Conservation (phyloP, 2,113 vertebrate species). For the Serinus canaria region DNA sequence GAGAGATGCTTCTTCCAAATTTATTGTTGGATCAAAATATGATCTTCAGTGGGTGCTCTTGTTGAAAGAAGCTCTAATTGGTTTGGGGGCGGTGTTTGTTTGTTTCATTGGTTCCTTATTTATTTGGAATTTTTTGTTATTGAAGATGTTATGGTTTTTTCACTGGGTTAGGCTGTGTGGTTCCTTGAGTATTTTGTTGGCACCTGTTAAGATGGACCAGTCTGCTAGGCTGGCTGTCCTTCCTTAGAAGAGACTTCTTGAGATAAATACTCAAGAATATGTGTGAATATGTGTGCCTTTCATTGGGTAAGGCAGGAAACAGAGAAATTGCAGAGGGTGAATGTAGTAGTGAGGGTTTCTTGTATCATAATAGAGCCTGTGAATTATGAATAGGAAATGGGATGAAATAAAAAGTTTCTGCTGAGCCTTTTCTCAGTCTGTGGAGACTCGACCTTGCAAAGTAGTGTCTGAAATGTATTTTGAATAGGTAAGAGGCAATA, state of each 20-base stretch:
- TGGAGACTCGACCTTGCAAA: neutral
- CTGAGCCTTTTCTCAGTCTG: neutral
- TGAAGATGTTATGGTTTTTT: neutral
- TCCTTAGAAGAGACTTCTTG: neutral
- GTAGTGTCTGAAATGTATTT: neutral
- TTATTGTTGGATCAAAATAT: neutral
- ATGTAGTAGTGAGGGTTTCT: neutral
- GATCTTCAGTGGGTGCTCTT: neutral
- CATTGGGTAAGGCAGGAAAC: rapidly evolving
- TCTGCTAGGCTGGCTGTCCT: neutral
- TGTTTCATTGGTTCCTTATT: neutral
- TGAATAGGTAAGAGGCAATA: neutral
- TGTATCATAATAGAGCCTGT: neutral
- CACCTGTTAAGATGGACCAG: neutral
- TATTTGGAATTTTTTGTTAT: neutral
- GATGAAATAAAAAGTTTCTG: neutral
- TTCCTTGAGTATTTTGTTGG: neutral
- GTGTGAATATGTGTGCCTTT: neutral
- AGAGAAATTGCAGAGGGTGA: neutral
- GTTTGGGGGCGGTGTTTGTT: neutral
- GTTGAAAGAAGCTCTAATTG: neutral
- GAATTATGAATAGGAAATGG: neutral
- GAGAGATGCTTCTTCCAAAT: neutral
- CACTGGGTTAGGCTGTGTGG: neutral
- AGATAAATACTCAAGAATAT: neutral